These are phyloP conservation scores for Orthosia gracilis DNA, from an alignment of 2,888 invertebrate species.

Conservation along the genomic window DNA sequence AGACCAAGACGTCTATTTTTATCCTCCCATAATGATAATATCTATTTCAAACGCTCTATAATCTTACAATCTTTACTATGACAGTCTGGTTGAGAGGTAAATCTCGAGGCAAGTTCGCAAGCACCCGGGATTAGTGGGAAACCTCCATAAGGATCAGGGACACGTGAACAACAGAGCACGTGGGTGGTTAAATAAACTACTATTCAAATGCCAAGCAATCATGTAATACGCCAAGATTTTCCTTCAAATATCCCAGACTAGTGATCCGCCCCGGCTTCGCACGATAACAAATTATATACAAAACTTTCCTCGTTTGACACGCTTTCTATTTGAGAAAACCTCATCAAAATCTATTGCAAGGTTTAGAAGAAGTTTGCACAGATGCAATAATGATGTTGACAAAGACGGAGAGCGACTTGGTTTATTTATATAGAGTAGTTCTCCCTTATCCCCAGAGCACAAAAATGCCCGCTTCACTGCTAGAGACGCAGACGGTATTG, in stretches of 20 bases:
- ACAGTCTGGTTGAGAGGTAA: constrained; percentile 25
- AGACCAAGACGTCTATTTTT: neutral
- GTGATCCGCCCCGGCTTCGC: no score
- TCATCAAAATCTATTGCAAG: no score
- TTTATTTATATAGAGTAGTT: no score
- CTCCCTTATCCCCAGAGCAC: no score
- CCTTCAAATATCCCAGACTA: neutral
- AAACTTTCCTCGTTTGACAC: no score
- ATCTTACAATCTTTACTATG: constrained; percentile 38
- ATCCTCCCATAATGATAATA: neutral
- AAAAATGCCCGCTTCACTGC: no score
- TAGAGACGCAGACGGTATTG: no score
- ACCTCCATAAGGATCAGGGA: constrained; percentile 14
- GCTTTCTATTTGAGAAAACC: no score
- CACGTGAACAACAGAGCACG: constrained; percentile 7
- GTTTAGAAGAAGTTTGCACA: no score
- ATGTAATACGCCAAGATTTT: neutral
- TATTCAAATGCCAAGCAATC: neutral
- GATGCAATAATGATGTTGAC: no score
- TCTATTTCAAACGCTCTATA: constrained; percentile 4
- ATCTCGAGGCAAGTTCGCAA: constrained; percentile 19
- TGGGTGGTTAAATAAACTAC: neutral
- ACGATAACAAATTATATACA: no score
- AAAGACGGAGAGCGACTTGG: no score
- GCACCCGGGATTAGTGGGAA: constrained; percentile 17